Base-by-base conservation (phyloP, 2,888 invertebrate genomes). In the Criorhina ranunculi region DNA sequence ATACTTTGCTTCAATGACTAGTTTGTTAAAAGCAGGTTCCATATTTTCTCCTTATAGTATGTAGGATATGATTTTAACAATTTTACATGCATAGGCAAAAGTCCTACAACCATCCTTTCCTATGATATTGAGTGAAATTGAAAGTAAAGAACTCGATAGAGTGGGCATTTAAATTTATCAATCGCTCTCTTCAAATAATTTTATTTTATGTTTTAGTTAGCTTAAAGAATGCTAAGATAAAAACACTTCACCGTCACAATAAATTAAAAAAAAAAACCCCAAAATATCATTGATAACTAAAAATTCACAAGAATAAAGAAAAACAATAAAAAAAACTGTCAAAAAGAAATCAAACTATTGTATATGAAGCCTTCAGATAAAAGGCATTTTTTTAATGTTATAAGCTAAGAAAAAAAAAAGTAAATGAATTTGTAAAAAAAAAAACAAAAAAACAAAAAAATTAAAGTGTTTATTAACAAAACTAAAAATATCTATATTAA, bases 321-420 rank as follows among this genome's bases (percentile, higher is more conserved):
- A 57, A 66, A 51, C 3, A 51, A 24, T 6, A n/a, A 42, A 51
- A 7, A 4, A 66, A 40, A 40, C 9, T 55, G 15, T 15, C 9
- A 42, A 12, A 69, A 44, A 37, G 1, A 24, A 11, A 33, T 2
- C n/a, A 51, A 37, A 49, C 46, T 72, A 60, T 31, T 59, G 49
- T 57, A 70, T 42, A 44, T 35, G 49, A 72, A 60, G 72, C 59
- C 72, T 72, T 72, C 60, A 49, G 29, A 51, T 12, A 40, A 24
- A 9, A 40, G 51, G 49, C 46, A 49, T 15, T 70, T 46, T 59
- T 55, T 57, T 49, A 59, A 60, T 31, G 72, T 72, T 72, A 66
- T 51, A 66, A 37, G 37, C 31, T 49, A 66, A 66, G 49, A 51
- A 24, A 24, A 24, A 24, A 24, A 24, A 24, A 19, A n/a, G 6